A percentile compares a stretch with the other conserved stretches of the same genome.
phyloP scores from a whole-genome alignment of 1,140 invertebrate species.

The Sesamia nonagrioides region DNA sequence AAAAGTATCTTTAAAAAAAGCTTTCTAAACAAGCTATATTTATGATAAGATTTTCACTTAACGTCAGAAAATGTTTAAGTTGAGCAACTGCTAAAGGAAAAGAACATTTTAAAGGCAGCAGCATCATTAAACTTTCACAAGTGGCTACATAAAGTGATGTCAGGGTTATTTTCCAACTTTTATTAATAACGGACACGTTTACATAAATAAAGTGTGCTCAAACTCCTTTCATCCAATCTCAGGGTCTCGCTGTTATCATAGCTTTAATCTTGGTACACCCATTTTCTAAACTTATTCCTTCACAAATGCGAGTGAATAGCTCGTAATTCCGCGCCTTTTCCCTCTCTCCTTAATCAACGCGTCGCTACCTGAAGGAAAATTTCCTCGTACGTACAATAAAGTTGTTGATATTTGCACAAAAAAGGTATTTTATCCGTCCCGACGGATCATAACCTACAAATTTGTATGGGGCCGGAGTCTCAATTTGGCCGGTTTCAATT shows the following conservation, averaged over 20 bases:
- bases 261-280: constrained; percentile 23
- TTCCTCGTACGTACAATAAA: constrained; percentile 47
- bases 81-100: constrained; percentile 16
- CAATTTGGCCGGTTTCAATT: constrained; percentile 54
- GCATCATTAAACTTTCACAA: constrained; percentile 42
- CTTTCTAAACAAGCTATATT: too few species aligned
- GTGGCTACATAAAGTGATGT: constrained; percentile 43
- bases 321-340: constrained; percentile 34
- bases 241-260: not conserved
- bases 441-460: constrained; percentile 49
- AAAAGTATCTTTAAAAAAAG: not conserved
- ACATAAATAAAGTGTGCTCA: constrained; percentile 14
- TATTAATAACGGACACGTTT: constrained; percentile 35
- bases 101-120: constrained; percentile 26
- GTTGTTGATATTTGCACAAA: constrained; percentile 58
- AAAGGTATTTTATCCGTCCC: constrained; percentile 53
- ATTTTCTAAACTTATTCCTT: constrained; percentile 34
- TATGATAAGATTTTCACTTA: constrained; percentile 6
- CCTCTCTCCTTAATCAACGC: constrained; percentile 49
- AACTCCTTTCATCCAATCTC: not conserved
- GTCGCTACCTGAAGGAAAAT: constrained; percentile 30
- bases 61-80: not conserved
- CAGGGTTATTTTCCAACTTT: constrained; percentile 31
- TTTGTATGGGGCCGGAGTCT: constrained; percentile 54
- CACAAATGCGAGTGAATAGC: constrained; percentile 34